phyloP scores from a whole-genome alignment of 2,113 vertebrate genomes.

The Pangasianodon hypophthalmus region DNA sequence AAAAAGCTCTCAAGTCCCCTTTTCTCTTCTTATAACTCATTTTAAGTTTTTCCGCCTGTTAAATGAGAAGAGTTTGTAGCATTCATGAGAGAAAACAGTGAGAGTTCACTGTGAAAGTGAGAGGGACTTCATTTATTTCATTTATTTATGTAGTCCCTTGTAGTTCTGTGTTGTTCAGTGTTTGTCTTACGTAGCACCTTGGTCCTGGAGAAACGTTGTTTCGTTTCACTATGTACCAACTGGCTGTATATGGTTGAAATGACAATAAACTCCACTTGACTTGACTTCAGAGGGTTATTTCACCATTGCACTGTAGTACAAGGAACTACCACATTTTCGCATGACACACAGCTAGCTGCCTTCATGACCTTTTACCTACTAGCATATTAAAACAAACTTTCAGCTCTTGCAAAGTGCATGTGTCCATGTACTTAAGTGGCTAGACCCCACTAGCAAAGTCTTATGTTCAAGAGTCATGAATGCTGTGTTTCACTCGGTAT shows the following conservation, averaged over 20 bases:
- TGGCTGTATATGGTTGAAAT: too few species aligned
- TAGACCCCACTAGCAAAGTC: background rate
- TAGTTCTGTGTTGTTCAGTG: too few species aligned
- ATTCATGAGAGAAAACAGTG: background rate
- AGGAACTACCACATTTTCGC: background rate
- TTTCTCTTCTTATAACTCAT: too few species aligned
- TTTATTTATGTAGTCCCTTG: too few species aligned
- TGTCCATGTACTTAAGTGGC: background rate
- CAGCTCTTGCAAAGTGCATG: background rate
- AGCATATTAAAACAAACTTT: background rate
- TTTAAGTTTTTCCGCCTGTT: background rate
- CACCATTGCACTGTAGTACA: background rate
- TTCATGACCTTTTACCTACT: background rate
- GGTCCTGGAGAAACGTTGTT: too few species aligned
- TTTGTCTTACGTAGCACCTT: too few species aligned
- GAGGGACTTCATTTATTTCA: too few species aligned
- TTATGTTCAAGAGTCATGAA: background rate
- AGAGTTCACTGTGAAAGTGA: background rate
- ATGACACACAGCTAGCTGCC: background rate
- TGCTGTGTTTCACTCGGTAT: background rate
- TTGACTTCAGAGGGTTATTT: background rate
- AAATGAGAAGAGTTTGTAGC: background rate
- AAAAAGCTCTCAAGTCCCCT: background rate
- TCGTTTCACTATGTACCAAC: too few species aligned
- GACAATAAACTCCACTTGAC: too few species aligned